Base-by-base conservation (phyloP, 2,888 invertebrate genomes). In the Drosophila niveifrons region DNA sequence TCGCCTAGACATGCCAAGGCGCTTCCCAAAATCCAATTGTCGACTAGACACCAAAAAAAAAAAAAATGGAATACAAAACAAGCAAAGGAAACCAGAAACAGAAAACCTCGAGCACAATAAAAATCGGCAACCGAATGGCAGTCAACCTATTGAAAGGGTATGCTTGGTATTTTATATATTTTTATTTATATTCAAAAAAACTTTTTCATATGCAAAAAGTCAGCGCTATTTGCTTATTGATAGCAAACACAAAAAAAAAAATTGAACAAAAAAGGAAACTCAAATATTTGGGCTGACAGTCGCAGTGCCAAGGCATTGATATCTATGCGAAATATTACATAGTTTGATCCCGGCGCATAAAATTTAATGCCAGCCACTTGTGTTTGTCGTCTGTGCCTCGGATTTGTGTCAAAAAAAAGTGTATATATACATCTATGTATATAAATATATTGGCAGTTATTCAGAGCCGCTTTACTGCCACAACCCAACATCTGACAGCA, bases 21-120 rank as follows among this genome's bases (percentile, higher is more conserved):
- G 66, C 69, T 61, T 10, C 65, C 59, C 23, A 23, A 80, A 72
- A 89, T 89, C 89, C 88, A 87, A 89, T 89, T 85, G 89, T 82
- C 88, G 76, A 57, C 64, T 72, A 82, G 83, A 80, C 88, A 85
- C 77, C 77, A 63, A 68, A 66, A 50, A 17, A 63, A 67, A 67
- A 56, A 69, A 69, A 50, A 50, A 43, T 50, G 44, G 56, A 31
- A 8, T 46, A 8, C 43, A 52, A 56, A 31, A 7, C 51, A 11
- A 43, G 47, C 39, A 41, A 41, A 41, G 39, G 1, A 41, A 13
- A 15, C 39, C 39, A 41, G 11, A 17, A 15, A 23, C 23, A 23
- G 23, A 23, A 23, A 23, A 41, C 50, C 28, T 36, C 31, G 41
- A 56, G 39, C 41, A 63, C 63, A 63, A 63, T 56, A 64, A 64